Evolutionary conservation across 2,113 vertebrate species (phyloP), one percentile per base, ranked within the genome.

Genomic region (Pipra filicauda): DNA sequence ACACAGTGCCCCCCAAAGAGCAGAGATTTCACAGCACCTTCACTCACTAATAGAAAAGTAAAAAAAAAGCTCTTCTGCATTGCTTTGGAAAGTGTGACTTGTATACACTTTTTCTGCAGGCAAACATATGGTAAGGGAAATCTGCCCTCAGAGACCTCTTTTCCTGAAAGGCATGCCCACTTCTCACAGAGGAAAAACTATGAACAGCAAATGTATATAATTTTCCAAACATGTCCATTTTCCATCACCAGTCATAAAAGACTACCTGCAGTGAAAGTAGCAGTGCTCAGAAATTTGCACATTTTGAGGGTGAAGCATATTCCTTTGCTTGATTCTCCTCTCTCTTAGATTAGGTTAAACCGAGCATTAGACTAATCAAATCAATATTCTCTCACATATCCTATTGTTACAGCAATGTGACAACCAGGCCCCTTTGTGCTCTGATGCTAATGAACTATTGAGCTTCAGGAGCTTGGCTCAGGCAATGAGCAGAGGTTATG

Each of bases 1-100:
- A 52, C 88, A 96, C 92, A 95, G 95, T 90, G 96, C 88, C 93
- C 85, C 95, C 91, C 88, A 91, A 95, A 95, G 96, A 96, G 94
- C 54, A 84, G 61, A 95, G 39, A 33, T 52, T 85, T 95, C 90
- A 87, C 94, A 92, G 81, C 93, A 95, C 52, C n/a, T 89, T 89
- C 65, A 55, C 26, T 55, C 30, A 5, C 64, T 11, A 49, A n/a
- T 1, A 59, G 17, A 44, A 49, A 43, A 41, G 4, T 0, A 84
- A 18, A 22, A 84, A 18, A 22, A 19, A 1, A 17, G 8, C 14
- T 79, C 6, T 59, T 74, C 43, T 71, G 23, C 11, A 22, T 5
- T 84, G n/a, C 64, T 74, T 77, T 51, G 23, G 15, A 62, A 92
- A 91, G 26, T 13, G 52, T 17, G 46, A 51, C 13, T 33, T 83